Evolutionary conservation across 2,113 vertebrate species (phyloP).

Genomic region (Heterocephalus glaber): DNA sequence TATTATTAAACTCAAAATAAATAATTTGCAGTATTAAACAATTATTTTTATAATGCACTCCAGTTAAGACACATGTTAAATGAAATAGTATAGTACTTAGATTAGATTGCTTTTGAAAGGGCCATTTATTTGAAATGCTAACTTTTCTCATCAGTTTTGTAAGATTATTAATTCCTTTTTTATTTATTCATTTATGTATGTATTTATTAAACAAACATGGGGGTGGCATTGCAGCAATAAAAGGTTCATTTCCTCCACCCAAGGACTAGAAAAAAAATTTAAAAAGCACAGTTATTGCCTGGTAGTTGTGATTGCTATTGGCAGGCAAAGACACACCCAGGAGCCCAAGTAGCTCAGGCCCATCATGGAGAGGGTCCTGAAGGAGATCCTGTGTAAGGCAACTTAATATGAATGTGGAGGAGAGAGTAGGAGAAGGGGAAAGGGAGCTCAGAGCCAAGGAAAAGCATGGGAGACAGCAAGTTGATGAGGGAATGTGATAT

Average conservation of each 20-base stretch:
- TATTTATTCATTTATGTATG: background rate
- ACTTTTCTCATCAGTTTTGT: slow-evolving; percentile 9
- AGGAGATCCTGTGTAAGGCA: background rate
- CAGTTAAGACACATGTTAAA: slow-evolving; percentile 27
- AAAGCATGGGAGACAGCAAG: background rate
- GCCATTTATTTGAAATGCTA: slow-evolving; percentile 48
- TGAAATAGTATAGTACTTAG: slow-evolving; percentile 30
- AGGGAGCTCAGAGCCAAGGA: background rate
- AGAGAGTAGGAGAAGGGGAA: background rate
- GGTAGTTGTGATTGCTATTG: background rate
- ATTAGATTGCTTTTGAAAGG: background rate
- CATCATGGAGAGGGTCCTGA: background rate
- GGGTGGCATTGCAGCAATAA: background rate
- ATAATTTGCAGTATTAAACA: slow-evolving; percentile 32
- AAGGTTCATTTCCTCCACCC: background rate
- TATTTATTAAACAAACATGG: background rate
- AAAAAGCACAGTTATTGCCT: background rate
- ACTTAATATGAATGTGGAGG: background rate
- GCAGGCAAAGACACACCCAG: background rate
- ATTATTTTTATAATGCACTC: slow-evolving; percentile 52
- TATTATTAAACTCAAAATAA: slow-evolving; percentile 52
- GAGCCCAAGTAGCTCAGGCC: background rate
- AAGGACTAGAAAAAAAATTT: background rate
- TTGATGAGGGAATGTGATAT: background rate
- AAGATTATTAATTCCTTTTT: background rate